These are phyloP conservation scores for Oxyruncus cristatus DNA, from an alignment of 2,113 vertebrate genomes.

Conservation along the genomic window DNA sequence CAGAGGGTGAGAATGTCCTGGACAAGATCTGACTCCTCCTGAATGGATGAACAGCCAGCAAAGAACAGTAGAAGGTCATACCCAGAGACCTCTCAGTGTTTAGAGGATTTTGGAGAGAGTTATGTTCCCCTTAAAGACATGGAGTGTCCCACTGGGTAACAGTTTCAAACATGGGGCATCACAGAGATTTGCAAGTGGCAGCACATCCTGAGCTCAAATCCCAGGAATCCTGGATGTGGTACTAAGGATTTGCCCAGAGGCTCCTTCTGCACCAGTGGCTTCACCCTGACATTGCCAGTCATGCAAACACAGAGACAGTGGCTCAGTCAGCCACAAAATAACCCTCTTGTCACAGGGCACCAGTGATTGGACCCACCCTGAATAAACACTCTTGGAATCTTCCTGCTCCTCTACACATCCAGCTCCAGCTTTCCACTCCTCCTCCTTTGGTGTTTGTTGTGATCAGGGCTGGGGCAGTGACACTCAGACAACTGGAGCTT, in stretches of 20 bases:
- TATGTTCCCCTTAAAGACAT: background rate
- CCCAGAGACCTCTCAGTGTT: background rate
- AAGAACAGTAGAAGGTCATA: background rate
- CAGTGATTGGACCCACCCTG: background rate
- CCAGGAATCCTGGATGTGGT: background rate
- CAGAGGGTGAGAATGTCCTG: rapidly evolving
- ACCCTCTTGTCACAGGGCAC: background rate
- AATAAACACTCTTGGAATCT: background rate
- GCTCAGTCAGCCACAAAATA: background rate
- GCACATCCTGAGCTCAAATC: background rate
- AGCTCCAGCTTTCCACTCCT: background rate
- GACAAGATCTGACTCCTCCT: background rate
- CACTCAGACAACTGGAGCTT: background rate
- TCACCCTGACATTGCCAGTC: background rate
- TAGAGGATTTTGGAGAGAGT: background rate
- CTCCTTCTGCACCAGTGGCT: background rate
- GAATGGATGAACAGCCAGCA: background rate
- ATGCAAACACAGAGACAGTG: background rate
- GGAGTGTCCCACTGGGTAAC: background rate
- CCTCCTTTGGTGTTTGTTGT: background rate
- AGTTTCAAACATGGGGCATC: background rate
- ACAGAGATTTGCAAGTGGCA: background rate
- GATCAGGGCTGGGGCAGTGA: background rate
- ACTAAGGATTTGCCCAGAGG: background rate
- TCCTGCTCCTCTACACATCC: background rate